Percentiles rank a stretch among this genome's conserved stretches.
Conservation (phyloP, 2,797 vertebrate species). For the Epinephelus malabaricus region DNA sequence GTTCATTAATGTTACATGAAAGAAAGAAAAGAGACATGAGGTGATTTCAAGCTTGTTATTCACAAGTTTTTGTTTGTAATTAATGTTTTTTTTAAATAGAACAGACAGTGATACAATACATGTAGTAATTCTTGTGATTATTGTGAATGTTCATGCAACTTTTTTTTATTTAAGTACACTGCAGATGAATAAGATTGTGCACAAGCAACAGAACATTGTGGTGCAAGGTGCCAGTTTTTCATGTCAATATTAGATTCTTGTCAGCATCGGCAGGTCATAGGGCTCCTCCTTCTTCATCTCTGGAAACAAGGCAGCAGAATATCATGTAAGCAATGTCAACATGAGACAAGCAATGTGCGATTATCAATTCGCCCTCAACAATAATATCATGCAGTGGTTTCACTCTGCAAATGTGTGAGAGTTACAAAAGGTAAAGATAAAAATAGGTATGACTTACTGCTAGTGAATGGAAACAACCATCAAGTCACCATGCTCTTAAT, state of each 20-base stretch:
- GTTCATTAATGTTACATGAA: slow-evolving; percentile 64
- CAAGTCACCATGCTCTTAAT: slow-evolving; percentile 33
- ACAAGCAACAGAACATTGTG: slow-evolving; percentile 44
- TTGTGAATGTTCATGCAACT: slow-evolving; percentile 61
- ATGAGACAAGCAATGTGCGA: slow-evolving; percentile 9
- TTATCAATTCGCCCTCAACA: background rate
- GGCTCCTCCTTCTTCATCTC: slow-evolving; percentile 84
- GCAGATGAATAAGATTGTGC: slow-evolving; percentile 54
- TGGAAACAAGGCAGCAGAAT: slow-evolving; percentile 86
- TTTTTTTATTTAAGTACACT: slow-evolving; percentile 67
- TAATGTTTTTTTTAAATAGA: slow-evolving; percentile 59
- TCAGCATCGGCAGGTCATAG: slow-evolving; percentile 77
- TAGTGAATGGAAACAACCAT: slow-evolving; percentile 30
- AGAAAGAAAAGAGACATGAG: slow-evolving; percentile 75
- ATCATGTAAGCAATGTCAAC: slow-evolving; percentile 63
- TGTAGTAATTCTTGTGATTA: slow-evolving; percentile 41
- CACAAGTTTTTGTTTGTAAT: slow-evolving; percentile 52
- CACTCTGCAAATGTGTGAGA: background rate
- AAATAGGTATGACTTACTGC: slow-evolving; percentile 38
- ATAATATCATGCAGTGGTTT: background rate
- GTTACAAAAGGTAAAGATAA: slow-evolving; percentile 11
- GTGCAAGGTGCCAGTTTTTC: slow-evolving; percentile 42
- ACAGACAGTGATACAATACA: slow-evolving; percentile 65
- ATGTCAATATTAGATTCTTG: slow-evolving; percentile 75
- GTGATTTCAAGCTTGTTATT: slow-evolving; percentile 76